These are phyloP conservation scores for Ectemnius continuus DNA, from an alignment of 2,888 invertebrate species.

Conservation along the genomic window DNA sequence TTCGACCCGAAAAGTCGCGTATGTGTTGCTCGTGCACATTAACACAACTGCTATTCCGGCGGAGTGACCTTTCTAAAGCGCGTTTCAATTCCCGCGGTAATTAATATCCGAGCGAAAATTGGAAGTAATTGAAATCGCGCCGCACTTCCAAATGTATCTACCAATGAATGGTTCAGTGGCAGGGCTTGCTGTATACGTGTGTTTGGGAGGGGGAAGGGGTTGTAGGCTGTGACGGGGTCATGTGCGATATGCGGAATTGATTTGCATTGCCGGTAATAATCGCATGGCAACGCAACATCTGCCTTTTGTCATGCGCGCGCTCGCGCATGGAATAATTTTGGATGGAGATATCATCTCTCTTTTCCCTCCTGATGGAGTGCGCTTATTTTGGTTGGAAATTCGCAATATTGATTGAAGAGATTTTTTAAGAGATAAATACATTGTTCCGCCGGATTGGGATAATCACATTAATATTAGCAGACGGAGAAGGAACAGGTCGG, in stretches of 20 bases:
- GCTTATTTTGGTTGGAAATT: constrained; percentile 45
- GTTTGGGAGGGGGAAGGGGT: no score
- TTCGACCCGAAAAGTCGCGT: no score
- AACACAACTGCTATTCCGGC: no score
- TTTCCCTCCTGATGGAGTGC: constrained; percentile 41
- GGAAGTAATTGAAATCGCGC: constrained; percentile 12
- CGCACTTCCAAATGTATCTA: neutral
- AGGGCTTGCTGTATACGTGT: no score
- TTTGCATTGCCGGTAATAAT: constrained; percentile 13
- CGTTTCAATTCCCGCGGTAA: constrained; percentile 1
- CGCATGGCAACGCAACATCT: constrained; percentile 12
- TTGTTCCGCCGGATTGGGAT: constrained; percentile 52
- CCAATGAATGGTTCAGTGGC: neutral
- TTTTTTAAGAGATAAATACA: constrained; percentile 52
- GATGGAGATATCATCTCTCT: constrained; percentile 22
- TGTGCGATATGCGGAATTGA: constrained; percentile 3
- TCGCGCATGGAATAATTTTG: neutral
- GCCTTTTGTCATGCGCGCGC: constrained; percentile 21
- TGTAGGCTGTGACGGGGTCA: neutral
- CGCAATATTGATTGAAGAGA: constrained; percentile 56
- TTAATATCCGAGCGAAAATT: constrained; percentile 15
- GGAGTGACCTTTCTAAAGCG: neutral
- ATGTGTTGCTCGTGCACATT: no score
- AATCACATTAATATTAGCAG: constrained; percentile 37
- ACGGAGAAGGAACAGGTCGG: neutral